Evolutionary conservation across 2,888 invertebrate genomes (phyloP).

Genomic region (Notodonta dromedarius): DNA sequence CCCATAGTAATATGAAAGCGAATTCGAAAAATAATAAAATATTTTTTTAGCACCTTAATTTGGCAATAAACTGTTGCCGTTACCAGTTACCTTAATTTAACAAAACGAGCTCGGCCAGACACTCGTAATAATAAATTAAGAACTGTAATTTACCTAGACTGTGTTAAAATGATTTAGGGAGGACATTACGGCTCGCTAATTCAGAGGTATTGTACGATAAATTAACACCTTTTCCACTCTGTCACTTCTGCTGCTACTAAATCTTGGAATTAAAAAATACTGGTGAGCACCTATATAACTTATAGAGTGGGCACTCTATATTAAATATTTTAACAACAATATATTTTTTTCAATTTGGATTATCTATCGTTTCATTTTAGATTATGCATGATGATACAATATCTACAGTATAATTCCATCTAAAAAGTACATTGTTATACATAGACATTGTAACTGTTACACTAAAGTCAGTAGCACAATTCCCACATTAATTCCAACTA

Average conservation of each 20-base stretch:
- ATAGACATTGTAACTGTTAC: too few species aligned
- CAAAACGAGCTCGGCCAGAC: slow-evolving; percentile 34
- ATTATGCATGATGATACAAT: too few species aligned
- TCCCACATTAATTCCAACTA: background rate
- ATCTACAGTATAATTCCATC: too few species aligned
- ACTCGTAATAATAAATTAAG: slow-evolving; percentile 58
- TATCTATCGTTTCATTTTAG: too few species aligned
- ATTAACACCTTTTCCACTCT: slow-evolving; percentile 49
- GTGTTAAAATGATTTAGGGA: slow-evolving; percentile 62
- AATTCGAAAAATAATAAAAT: too few species aligned
- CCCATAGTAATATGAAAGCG: too few species aligned
- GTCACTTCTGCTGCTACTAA: slow-evolving; percentile 11
- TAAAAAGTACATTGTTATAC: too few species aligned
- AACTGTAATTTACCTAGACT: slow-evolving; percentile 53
- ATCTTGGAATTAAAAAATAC: background rate
- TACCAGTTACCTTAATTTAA: slow-evolving; percentile 32
- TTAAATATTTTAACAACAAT: too few species aligned
- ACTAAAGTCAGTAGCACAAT: background rate
- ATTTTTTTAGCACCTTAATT: background rate
- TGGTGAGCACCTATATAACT: background rate
- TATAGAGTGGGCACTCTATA: too few species aligned
- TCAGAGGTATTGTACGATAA: slow-evolving; percentile 57
- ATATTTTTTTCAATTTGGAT: too few species aligned
- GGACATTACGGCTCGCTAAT: slow-evolving; percentile 58
- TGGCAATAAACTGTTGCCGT: background rate